phyloP scores from a whole-genome alignment of 2,888 invertebrate genomes.

The Andrena fulva region DNA sequence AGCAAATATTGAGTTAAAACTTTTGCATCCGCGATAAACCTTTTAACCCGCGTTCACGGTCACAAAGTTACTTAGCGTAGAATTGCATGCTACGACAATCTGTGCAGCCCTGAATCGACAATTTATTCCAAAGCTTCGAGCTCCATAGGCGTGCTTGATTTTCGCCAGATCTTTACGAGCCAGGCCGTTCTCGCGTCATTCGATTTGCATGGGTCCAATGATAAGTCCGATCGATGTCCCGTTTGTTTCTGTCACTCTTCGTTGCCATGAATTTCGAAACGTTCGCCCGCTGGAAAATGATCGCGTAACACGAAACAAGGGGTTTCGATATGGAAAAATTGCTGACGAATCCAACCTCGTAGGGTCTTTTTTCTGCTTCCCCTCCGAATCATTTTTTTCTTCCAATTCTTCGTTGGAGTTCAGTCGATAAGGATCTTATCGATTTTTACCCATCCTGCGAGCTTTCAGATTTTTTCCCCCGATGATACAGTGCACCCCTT shows the following conservation, averaged over 20 bases:
- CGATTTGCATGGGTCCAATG: background rate
- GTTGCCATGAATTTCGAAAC: slow-evolving; percentile 3
- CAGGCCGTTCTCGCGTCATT: background rate
- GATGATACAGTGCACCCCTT: too few relatives aligned
- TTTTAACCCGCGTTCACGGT: background rate
- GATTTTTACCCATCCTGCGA: too few relatives aligned
- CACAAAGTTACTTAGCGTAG: background rate
- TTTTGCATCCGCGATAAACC: background rate
- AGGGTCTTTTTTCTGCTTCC: too few relatives aligned
- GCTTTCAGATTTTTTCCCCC: too few relatives aligned
- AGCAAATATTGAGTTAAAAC: background rate
- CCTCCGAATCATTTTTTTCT: too few relatives aligned
- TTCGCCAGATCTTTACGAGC: background rate
- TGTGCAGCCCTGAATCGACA: background rate
- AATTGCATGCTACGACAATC: background rate
- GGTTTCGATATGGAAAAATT: background rate
- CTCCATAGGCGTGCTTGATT: slow-evolving; percentile 5
- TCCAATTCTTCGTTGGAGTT: too few relatives aligned
- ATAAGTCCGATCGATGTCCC: background rate
- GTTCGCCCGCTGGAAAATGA: background rate
- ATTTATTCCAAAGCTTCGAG: background rate
- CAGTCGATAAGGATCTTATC: too few relatives aligned
- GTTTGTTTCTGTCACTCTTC: slow-evolving; percentile 14
- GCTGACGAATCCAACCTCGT: too few relatives aligned
- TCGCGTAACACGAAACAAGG: background rate